Conservation (phyloP, 2,113 vertebrate species). For the Cygnus atratus region DNA sequence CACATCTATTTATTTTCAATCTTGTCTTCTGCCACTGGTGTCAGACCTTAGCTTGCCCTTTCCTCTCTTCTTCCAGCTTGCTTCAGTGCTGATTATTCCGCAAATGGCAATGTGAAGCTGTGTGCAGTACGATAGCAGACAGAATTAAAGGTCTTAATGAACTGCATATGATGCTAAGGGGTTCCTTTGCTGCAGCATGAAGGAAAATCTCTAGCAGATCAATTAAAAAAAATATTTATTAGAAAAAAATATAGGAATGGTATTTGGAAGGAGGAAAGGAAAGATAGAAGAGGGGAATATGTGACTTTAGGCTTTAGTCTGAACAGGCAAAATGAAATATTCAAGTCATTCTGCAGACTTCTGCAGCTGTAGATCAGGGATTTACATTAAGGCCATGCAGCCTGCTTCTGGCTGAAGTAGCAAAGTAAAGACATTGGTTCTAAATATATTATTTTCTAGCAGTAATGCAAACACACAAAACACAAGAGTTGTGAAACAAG, state of each 20-base stretch:
- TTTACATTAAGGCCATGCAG: fast-evolving
- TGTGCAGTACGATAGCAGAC: neutral
- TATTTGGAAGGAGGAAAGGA: neutral
- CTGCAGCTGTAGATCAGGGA: neutral
- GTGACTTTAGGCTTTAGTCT: neutral
- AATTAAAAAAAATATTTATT: neutral
- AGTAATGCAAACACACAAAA: neutral
- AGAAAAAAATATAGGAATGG: neutral
- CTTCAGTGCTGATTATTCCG: neutral
- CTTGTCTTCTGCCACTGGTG: neutral
- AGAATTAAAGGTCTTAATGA: constrained; percentile 16
- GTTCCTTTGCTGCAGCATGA: neutral
- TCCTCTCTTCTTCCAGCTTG: neutral
- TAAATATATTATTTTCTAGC: neutral
- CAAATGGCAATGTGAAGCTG: neutral
- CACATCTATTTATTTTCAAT: neutral
- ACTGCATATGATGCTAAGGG: neutral
- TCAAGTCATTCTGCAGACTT: neutral
- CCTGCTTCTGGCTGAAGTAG: neutral
- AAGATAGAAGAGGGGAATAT: neutral
- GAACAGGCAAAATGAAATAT: neutral
- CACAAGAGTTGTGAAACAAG: neutral
- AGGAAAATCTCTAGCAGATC: neutral
- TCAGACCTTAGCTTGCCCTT: neutral
- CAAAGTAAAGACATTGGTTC: neutral